These are phyloP conservation scores for Ia io DNA, from an alignment of 2,113 vertebrate genomes.

Conservation along the genomic window DNA sequence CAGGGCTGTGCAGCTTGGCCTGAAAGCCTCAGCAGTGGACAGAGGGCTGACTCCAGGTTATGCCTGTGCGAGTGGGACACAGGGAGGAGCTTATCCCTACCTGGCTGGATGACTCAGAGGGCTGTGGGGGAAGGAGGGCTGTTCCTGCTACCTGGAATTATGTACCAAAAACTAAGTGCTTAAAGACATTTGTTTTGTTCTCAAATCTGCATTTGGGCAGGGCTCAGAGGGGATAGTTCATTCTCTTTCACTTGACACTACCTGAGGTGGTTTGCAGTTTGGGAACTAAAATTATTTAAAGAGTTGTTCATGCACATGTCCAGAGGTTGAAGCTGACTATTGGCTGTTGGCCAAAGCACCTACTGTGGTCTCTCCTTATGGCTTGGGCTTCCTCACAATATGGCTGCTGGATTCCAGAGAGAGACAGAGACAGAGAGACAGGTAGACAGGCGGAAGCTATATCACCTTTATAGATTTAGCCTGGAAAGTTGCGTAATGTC, in stretches of 20 bases:
- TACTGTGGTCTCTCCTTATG: not conserved
- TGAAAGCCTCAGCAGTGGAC: not conserved
- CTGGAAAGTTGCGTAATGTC: not conserved
- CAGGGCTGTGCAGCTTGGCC: not conserved
- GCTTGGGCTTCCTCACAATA: not conserved
- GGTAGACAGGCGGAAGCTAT: not conserved
- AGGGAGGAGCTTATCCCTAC: not conserved
- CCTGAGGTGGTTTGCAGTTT: not conserved
- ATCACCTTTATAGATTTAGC: not conserved
- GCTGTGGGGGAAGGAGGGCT: not conserved
- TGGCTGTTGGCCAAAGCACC: not conserved
- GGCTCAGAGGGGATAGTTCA: not conserved
- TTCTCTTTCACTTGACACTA: not conserved
- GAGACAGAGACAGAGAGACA: not conserved
- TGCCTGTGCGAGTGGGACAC: not conserved
- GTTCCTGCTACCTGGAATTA: not conserved
- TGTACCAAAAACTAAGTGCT: not conserved
- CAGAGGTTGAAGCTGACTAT: not conserved
- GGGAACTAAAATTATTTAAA: not conserved
- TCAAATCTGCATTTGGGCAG: not conserved
- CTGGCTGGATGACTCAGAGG: not conserved
- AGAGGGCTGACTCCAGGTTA: not conserved
- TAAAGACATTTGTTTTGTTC: slow-evolving; percentile 1
- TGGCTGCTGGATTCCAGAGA: not conserved
- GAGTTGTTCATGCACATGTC: not conserved